Evolutionary conservation across 2,113 vertebrate species (phyloP), one percentile per base, ranked within the genome.

Genomic region (Erpornis zantholeuca): DNA sequence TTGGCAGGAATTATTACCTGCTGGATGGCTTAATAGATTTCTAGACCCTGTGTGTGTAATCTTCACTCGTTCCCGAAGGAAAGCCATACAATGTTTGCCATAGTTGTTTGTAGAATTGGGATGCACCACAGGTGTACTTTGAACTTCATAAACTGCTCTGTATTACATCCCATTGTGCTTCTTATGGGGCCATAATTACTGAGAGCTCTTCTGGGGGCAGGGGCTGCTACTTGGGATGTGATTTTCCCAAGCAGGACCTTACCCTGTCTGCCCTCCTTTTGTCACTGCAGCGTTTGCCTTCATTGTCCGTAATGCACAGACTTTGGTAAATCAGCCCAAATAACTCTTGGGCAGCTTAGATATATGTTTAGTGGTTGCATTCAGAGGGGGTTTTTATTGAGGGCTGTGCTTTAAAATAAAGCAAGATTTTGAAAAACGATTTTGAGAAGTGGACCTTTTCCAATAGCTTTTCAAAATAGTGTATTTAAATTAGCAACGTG

Each of bases 81-180:
- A 93, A 95, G 83, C 85, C 66, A 11, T 69, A 53, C 71, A 76
- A 81, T 52, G 57, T 72, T 89, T 60, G 36, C 81, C 44, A 63
- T 33, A 35, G 91, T 28, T 96, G 92, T 97, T 94, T 83, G 94
- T 85, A 75, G 89, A 86, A 95, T n/a, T 81, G 90, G 73, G 81
- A 80, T 57, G 61, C 78, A 70, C 92, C 66, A 21, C 79, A 35
- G 75, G 88, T 66, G 45, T 68, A 33, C 70, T 89, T 47, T 64
- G 69, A 68, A 72, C 82, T 87, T 69, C 45, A 28, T 25, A 83
- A 90, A 57, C 35, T 24, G 71, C 85, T 7, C 28, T 21, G 7
- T 59, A 20, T 81, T 49, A 27, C 3, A 8, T 82, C 82, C 86
- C n/a, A 50, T 76, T 92, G 11, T 1, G 7, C 42, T 76, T 35